phyloP scores from a whole-genome alignment of 2,888 invertebrate genomes.

The Himalopsyche anomala region DNA sequence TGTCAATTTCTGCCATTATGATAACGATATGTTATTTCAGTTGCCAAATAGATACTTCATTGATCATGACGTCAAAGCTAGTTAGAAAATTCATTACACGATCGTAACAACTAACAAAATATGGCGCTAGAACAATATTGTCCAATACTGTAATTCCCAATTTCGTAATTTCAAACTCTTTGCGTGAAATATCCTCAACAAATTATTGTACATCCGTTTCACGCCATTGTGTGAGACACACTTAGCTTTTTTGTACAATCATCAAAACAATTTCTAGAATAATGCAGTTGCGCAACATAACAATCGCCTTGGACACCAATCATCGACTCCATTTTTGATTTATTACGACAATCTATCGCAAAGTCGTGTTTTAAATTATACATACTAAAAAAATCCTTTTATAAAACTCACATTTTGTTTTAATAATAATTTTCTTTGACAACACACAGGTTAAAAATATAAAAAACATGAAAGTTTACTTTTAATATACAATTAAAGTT shows the following conservation, averaged over 20 bases:
- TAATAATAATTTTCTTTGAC: too few relatives aligned
- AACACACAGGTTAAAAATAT: too few relatives aligned
- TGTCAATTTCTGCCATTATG: too few relatives aligned
- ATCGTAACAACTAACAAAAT: not conserved
- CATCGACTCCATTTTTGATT: slow-evolving; percentile 17
- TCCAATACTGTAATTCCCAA: slow-evolving; percentile 17
- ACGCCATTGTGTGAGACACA: slow-evolving; percentile 9
- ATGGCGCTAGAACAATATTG: not conserved
- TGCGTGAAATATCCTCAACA: slow-evolving; percentile 18
- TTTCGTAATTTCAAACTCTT: not conserved
- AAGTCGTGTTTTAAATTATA: too few relatives aligned
- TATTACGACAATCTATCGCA: not conserved
- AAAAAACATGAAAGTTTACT: too few relatives aligned
- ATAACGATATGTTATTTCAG: not conserved
- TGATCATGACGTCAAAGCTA: not conserved
- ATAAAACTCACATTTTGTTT: too few relatives aligned
- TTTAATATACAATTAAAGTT: too few relatives aligned
- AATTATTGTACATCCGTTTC: not conserved
- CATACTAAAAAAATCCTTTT: too few relatives aligned
- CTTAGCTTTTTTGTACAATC: slow-evolving; percentile 7
- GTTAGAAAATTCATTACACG: not conserved
- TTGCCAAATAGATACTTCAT: not conserved
- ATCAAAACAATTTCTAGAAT: slow-evolving; percentile 2
- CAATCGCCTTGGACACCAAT: slow-evolving; percentile 8
- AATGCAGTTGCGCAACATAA: not conserved